Percentiles rank a stretch among this genome's conserved stretches.
Evolutionary conservation across 2,888 invertebrate genomes (phyloP).

Genomic region (Trileptium ribeirensis): DNA sequence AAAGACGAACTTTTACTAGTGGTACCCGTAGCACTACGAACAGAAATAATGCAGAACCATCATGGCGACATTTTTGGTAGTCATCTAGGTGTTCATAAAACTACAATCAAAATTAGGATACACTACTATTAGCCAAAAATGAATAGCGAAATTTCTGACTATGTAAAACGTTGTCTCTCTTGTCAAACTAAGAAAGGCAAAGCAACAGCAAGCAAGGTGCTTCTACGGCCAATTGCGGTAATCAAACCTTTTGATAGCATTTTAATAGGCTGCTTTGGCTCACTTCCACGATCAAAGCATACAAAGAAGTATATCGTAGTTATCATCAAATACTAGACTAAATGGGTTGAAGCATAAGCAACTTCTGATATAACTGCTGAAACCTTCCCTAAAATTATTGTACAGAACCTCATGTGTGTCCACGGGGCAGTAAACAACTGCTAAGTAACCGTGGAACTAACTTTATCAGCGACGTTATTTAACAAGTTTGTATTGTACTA

Average conservation of each 20-base stretch:
- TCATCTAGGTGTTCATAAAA: conserved; percentile 35
- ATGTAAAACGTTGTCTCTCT: conserved; percentile 26
- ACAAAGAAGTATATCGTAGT: conserved; percentile 37
- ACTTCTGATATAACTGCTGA: conserved; percentile 42
- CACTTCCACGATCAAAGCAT: conserved; percentile 27
- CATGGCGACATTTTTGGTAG: conserved; percentile 27
- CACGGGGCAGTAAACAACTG: conserved; percentile 32
- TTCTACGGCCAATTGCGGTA: conserved; percentile 19
- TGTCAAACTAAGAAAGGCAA: conserved; percentile 30
- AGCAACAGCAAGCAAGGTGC: conserved; percentile 9
- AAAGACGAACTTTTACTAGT: too few relatives aligned
- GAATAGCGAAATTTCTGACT: conserved; percentile 23
- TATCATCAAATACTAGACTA: conserved; percentile 30
- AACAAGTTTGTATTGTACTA: conserved; percentile 24
- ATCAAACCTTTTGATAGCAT: conserved; percentile 36
- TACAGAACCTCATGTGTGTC: conserved; percentile 27
- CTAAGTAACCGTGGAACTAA: conserved; percentile 35
- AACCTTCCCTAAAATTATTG: conserved; percentile 40
- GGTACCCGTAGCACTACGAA: neutral
- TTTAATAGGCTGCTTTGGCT: conserved; percentile 37
- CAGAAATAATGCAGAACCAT: neutral
- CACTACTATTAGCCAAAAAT: conserved; percentile 33
- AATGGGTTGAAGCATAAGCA: conserved; percentile 38
- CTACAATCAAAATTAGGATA: conserved; percentile 16
- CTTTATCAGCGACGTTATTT: conserved; percentile 31